Evolutionary conservation across 64 coral and sea anemone species (phyloP).

Genomic region (Porites australiensis): DNA sequence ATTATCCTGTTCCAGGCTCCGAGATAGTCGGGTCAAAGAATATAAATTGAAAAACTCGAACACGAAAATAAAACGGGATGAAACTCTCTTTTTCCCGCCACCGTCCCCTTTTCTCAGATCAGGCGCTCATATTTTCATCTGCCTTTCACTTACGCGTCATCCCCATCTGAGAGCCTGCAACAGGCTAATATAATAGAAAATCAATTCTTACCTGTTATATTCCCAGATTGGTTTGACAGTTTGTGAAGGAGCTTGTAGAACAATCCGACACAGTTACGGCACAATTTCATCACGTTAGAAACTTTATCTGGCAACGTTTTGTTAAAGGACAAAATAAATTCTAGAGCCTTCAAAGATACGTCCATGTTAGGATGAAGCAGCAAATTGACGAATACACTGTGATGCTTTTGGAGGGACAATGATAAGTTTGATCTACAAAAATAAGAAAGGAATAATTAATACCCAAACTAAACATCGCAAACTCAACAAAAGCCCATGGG

Average conservation of each 20-base stretch:
- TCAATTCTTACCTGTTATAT: not conserved
- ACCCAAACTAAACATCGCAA: no score
- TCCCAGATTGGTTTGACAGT: slow-evolving; percentile 12
- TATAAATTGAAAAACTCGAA: no score
- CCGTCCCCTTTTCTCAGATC: no score
- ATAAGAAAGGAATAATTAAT: not conserved
- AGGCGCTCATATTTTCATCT: no score
- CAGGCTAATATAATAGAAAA: no score
- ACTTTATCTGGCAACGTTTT: slow-evolving; percentile 41
- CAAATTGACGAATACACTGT: not conserved
- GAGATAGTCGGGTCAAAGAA: no score
- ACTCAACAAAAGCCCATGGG: no score
- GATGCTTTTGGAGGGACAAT: slow-evolving; percentile 31
- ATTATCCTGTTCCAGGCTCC: no score
- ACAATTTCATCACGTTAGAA: slow-evolving; percentile 32
- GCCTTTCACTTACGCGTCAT: no score
- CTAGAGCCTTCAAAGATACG: slow-evolving; percentile 14
- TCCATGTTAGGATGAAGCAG: slow-evolving; percentile 4
- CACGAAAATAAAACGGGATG: no score
- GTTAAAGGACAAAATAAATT: not conserved
- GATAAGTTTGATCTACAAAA: slow-evolving; percentile 26
- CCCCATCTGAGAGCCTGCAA: no score
- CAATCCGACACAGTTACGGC: slow-evolving; percentile 29
- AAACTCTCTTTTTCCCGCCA: no score
- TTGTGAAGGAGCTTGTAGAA: slow-evolving; percentile 45